Percentiles rank a stretch among this genome's conserved stretches.
Evolutionary conservation across 2,888 invertebrate genomes (phyloP).

Genomic region (Synanthedon tipuliformis): DNA sequence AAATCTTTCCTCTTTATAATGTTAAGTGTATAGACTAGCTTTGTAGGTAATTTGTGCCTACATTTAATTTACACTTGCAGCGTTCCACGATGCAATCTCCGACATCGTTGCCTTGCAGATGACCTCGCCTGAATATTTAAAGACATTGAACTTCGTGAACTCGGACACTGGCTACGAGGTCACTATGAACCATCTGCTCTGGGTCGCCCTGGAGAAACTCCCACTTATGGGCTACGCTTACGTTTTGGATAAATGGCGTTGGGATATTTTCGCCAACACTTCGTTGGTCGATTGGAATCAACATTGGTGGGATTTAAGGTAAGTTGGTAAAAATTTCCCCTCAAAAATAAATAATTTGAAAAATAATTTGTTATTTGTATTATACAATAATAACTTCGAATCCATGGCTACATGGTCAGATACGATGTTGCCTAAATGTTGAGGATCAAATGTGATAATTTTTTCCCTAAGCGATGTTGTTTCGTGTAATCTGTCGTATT

Average conservation of each 20-base stretch:
- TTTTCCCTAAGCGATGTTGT: no score
- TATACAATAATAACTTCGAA: no score
- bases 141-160: constrained; percentile 47
- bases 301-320: constrained; percentile 63
- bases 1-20: no score
- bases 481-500: no score
- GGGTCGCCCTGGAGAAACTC: constrained; percentile 54
- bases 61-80: constrained; percentile 26
- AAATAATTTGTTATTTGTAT: no score
- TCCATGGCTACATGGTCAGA: no score
- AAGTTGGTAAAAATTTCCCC: neutral
- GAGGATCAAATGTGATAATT: no score
- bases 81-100: constrained; percentile 75
- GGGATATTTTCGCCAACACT: constrained; percentile 51
- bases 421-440: no score
- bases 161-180: constrained; percentile 41
- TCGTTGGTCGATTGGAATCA: constrained; percentile 48
- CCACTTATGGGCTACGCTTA: constrained; percentile 59
- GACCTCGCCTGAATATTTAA: constrained; percentile 61
- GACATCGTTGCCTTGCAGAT: constrained; percentile 72
- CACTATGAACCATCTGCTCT: constrained; percentile 48
- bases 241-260: constrained; percentile 55
- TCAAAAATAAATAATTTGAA: neutral
- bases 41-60: neutral
- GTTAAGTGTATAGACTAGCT: no score